phyloP scores from a whole-genome alignment of 2,888 invertebrate species.

The Piscicola geometra region DNA sequence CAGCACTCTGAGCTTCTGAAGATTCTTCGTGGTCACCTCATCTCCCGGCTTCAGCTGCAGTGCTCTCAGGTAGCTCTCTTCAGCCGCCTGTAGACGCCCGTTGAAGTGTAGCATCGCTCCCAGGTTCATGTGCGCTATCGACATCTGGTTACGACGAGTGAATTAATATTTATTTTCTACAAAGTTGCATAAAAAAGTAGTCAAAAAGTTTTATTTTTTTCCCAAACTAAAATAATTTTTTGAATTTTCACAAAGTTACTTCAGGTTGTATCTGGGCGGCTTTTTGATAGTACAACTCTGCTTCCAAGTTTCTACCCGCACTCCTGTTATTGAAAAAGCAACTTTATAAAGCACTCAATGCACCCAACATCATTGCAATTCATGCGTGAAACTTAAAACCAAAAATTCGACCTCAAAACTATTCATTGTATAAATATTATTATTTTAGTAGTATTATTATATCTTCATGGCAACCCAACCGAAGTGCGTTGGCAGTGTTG shows the following conservation, averaged over 20 bases:
- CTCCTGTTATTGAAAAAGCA: too few relatives aligned
- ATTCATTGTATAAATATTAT: too few relatives aligned
- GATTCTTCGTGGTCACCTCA: slow-evolving; percentile 78
- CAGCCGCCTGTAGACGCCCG: slow-evolving; percentile 81
- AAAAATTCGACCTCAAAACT: background rate
- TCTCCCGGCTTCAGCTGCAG: slow-evolving; percentile 81
- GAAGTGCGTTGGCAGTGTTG: slow-evolving; percentile 79
- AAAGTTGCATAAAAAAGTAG: too few relatives aligned
- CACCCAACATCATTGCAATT: too few relatives aligned
- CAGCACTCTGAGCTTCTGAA: slow-evolving; percentile 68
- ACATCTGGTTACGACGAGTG: slow-evolving; percentile 73
- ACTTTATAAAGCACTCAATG: too few relatives aligned
- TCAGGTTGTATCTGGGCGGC: slow-evolving; percentile 65
- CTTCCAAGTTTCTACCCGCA: slow-evolving; percentile 73
- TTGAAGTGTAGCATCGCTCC: slow-evolving; percentile 91
- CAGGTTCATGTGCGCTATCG: slow-evolving; percentile 84
- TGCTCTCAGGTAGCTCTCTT: slow-evolving; percentile 77
- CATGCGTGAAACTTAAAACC: too few relatives aligned
- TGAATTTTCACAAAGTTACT: background rate
- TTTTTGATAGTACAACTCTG: slow-evolving; percentile 79
- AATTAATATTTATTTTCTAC: too few relatives aligned
- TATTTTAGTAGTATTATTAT: too few relatives aligned
- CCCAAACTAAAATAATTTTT: too few relatives aligned
- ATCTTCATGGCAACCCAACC: too few relatives aligned
- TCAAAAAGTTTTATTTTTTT: too few relatives aligned